A percentile compares a stretch with the other conserved stretches of the same genome.
phyloP scores from a whole-genome alignment of 2,113 vertebrate genomes.

The Pygoscelis antarcticus region DNA sequence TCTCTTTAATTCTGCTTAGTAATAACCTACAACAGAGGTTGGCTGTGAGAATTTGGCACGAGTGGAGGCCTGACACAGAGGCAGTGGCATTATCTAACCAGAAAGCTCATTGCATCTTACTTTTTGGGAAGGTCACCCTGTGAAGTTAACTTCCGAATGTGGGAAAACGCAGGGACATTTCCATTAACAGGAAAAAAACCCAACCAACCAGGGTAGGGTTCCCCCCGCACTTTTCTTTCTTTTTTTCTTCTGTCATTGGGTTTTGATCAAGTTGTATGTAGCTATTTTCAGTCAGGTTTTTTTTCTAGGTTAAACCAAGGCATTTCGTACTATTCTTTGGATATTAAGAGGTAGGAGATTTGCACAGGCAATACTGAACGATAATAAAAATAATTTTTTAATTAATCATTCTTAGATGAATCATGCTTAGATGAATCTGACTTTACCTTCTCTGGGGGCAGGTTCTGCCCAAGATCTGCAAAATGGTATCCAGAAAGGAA shows the following conservation, averaged over 20 bases:
- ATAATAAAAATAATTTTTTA: not conserved
- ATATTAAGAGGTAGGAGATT: not conserved
- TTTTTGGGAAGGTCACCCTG: conserved; percentile 23
- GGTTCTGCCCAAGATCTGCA: not conserved
- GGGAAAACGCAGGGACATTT: not conserved
- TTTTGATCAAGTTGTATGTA: not conserved
- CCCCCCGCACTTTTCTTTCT: fast-evolving
- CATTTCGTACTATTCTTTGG: not conserved
- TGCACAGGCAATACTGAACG: not conserved
- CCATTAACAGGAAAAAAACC: not conserved
- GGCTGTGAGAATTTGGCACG: conserved; percentile 12
- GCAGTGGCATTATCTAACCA: conserved; percentile 11
- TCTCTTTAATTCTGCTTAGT: conserved; percentile 25
- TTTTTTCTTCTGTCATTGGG: not conserved
- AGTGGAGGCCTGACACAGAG: not conserved
- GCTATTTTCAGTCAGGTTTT: not conserved
- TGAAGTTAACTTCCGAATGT: not conserved
- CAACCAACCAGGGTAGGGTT: not conserved
- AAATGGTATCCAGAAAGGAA: not conserved
- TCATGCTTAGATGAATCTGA: not conserved
- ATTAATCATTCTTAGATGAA: too few relatives aligned
- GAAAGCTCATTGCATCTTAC: conserved; percentile 46
- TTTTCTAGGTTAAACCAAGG: not conserved
- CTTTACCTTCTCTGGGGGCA: not conserved
- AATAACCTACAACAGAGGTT: conserved; percentile 13